phyloP scores from a whole-genome alignment of 2,888 invertebrate genomes.

The Noctuana brunneofusca region DNA sequence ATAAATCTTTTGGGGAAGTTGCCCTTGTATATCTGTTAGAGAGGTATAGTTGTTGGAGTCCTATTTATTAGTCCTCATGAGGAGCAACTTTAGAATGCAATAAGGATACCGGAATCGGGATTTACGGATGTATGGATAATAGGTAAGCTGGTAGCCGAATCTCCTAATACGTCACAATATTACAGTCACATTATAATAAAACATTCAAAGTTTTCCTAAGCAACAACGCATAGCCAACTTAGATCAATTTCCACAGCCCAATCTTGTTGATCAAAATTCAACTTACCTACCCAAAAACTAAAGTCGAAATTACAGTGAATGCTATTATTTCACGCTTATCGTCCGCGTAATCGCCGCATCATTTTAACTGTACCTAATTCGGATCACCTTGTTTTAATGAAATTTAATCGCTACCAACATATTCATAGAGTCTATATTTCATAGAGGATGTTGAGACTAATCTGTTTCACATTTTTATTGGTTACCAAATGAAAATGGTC shows the following conservation, averaged over 20 bases:
- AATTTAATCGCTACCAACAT: neutral
- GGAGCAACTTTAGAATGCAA: too few relatives aligned
- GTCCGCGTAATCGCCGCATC: slow-evolving; percentile 4
- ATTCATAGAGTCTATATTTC: neutral
- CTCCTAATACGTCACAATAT: neutral
- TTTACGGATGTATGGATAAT: too few relatives aligned
- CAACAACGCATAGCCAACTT: neutral
- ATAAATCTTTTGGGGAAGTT: too few relatives aligned
- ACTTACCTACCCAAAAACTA: neutral
- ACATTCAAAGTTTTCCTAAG: neutral
- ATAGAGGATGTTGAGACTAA: neutral
- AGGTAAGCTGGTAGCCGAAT: too few relatives aligned
- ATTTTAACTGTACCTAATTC: neutral
- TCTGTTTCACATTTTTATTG: neutral
- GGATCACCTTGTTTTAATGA: neutral
- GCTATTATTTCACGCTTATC: neutral
- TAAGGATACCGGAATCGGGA: too few relatives aligned
- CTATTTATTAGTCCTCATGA: too few relatives aligned
- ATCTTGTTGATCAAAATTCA: neutral
- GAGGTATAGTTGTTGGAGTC: too few relatives aligned
- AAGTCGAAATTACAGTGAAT: neutral
- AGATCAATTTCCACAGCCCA: neutral
- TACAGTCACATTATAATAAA: neutral
- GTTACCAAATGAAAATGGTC: neutral
- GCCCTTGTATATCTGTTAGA: too few relatives aligned